Conservation (phyloP, 2,888 invertebrate genomes). For the Sacculina carcini region DNA sequence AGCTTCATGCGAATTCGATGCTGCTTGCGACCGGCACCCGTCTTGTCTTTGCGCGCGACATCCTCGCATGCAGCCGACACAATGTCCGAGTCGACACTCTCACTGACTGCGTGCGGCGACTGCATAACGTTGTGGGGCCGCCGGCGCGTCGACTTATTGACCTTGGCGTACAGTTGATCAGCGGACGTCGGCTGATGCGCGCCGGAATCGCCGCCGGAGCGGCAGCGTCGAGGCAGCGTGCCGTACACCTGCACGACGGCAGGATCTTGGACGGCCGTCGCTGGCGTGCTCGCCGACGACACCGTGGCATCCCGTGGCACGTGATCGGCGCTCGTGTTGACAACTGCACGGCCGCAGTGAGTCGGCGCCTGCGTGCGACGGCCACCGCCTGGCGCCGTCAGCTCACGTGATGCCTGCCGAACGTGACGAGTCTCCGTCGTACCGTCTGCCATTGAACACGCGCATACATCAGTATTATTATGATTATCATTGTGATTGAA, state of each 20-base stretch:
- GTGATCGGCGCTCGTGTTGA: slow-evolving; percentile 7
- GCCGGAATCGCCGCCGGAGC: background rate
- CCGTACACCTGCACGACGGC: slow-evolving; percentile 86
- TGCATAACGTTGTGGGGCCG: slow-evolving; percentile 1
- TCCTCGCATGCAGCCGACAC: background rate
- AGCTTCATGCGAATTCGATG: slow-evolving; percentile 66
- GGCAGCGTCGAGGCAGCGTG: slow-evolving; percentile 33
- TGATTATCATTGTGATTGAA: no score
- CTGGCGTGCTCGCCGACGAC: background rate
- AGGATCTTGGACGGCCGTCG: no score
- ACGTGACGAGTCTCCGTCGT: no score
- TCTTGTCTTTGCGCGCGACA: slow-evolving; percentile 7
- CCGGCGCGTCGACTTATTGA: background rate
- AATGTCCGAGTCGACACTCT: slow-evolving; percentile 11
- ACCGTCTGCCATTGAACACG: no score
- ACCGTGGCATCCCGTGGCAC: background rate
- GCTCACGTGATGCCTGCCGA: slow-evolving; percentile 18
- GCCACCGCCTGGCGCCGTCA: background rate
- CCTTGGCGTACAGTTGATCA: background rate
- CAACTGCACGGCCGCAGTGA: slow-evolving; percentile 12
- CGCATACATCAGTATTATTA: no score
- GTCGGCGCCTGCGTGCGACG: background rate
- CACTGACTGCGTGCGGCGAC: slow-evolving; percentile 7
- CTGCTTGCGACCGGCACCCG: slow-evolving; percentile 39
- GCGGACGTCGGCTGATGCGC: background rate